Percentiles rank a stretch among this genome's conserved stretches.
These are phyloP conservation scores for pig (Sus scrofa) DNA, from an alignment of 2,113 vertebrate genomes.

Conservation along the genomic window DNA sequence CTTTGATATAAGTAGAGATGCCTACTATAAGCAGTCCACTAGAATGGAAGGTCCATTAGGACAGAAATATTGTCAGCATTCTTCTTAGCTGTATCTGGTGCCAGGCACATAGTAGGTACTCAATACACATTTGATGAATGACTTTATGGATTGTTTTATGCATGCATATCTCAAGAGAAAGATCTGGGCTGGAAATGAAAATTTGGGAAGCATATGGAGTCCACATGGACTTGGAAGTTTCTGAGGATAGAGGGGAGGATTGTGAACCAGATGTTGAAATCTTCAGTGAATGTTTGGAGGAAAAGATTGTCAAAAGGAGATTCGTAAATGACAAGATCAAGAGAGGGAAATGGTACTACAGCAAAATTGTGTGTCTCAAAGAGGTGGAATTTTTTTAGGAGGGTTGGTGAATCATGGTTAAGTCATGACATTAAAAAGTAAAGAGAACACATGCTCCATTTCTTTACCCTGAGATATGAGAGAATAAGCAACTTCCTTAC, in stretches of 20 bases:
- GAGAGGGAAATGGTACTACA: neutral
- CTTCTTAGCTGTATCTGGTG: neutral
- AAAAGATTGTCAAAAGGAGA: neutral
- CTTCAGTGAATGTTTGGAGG: neutral
- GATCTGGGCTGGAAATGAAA: neutral
- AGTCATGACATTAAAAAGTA: neutral
- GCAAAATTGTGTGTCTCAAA: conserved; percentile 16
- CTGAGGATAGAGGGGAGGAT: neutral
- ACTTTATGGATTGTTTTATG: conserved; percentile 7
- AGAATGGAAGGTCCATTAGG: neutral
- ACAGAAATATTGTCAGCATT: neutral
- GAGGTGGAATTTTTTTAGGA: conserved; percentile 7
- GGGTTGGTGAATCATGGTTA: neutral
- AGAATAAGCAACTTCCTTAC: neutral
- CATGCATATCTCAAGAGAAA: conserved; percentile 5
- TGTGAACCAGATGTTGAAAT: neutral
- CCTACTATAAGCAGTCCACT: neutral
- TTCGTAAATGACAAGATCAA: neutral
- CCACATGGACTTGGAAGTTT: conserved; percentile 6
- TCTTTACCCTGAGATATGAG: neutral
- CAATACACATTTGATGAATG: neutral
- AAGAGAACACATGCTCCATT: neutral
- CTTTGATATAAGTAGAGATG: neutral
- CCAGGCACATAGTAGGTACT: neutral
- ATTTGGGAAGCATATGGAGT: neutral